phyloP scores from a whole-genome alignment of 2,888 invertebrate species.

The Andrena trimmerana region DNA sequence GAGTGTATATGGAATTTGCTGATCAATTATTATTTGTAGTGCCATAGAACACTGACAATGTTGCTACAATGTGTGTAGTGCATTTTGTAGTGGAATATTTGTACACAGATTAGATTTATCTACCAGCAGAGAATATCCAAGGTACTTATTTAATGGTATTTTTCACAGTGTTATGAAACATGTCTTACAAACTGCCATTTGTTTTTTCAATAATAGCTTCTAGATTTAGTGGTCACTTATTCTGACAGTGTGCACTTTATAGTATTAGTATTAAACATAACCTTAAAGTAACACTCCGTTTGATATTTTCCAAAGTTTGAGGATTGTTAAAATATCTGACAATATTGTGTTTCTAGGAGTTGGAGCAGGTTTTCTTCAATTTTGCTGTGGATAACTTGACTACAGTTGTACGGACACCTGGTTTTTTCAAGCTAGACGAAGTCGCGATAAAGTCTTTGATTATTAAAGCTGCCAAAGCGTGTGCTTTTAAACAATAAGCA shows the following conservation, averaged over 20 bases:
- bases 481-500: slow-evolving; percentile 85
- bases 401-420: slow-evolving; percentile 87
- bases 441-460: slow-evolving; percentile 86
- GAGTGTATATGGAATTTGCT: too few species aligned
- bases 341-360: slow-evolving; percentile 84
- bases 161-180: neutral
- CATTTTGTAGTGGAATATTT: slow-evolving; percentile 88
- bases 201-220: slow-evolving; percentile 81
- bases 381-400: slow-evolving; percentile 88
- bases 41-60: slow-evolving; percentile 84
- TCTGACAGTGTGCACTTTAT: slow-evolving; percentile 87
- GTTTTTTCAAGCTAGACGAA: slow-evolving; percentile 87
- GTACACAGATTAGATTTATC: slow-evolving; percentile 88
- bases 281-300: too few species aligned
- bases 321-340: neutral
- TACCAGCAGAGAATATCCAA: slow-evolving; percentile 87
- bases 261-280: slow-evolving; percentile 80
- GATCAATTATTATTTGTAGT: slow-evolving; percentile 72
- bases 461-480: slow-evolving; percentile 84
- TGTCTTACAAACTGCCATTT: neutral
- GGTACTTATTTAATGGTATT: slow-evolving; percentile 83
- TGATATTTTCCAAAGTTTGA: neutral
- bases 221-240: slow-evolving; percentile 88
- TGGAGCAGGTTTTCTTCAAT: slow-evolving; percentile 88
- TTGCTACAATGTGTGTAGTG: slow-evolving; percentile 87